phyloP scores from a whole-genome alignment of 1,140 invertebrate species.

The Pseudomyrmex flavicornis region DNA sequence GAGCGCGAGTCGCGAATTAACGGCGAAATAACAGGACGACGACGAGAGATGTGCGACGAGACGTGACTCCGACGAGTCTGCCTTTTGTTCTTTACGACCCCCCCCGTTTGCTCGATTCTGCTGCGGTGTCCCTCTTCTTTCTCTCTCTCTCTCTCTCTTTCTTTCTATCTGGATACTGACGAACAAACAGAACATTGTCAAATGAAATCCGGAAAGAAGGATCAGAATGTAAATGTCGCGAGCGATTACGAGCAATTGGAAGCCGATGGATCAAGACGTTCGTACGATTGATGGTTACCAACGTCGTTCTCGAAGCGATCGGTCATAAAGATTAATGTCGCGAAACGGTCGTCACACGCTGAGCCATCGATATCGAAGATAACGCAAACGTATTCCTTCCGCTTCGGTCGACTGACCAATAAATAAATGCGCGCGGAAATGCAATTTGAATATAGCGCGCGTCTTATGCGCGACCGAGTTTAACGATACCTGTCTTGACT shows the following conservation, averaged over 20 bases:
- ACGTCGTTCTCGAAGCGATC: constrained; percentile 32
- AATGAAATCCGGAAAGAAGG: constrained; percentile 15
- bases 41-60: not conserved
- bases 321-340: constrained; percentile 61
- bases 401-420: constrained; percentile 24
- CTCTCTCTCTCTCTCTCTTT: constrained; percentile 22
- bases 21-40: constrained; percentile 53
- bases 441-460: constrained; percentile 33
- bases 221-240: constrained; percentile 54
- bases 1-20: constrained; percentile 65
- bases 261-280: constrained; percentile 51
- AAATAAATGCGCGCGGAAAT: constrained; percentile 49
- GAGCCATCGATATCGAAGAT: constrained; percentile 50
- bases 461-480: constrained; percentile 47
- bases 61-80: not conserved
- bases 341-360: constrained; percentile 23
- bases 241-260: constrained; percentile 53
- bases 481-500: constrained; percentile 29
- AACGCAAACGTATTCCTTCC: constrained; percentile 22
- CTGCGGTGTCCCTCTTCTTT: too few species aligned
- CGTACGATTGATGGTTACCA: constrained; percentile 49
- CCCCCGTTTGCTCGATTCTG: not conserved
- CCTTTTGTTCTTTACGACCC: constrained; percentile 20
- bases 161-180: not conserved
- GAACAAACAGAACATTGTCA: not conserved